Base-by-base conservation (phyloP, 2,888 invertebrate species). In the Orthonychiurus folsomi region DNA sequence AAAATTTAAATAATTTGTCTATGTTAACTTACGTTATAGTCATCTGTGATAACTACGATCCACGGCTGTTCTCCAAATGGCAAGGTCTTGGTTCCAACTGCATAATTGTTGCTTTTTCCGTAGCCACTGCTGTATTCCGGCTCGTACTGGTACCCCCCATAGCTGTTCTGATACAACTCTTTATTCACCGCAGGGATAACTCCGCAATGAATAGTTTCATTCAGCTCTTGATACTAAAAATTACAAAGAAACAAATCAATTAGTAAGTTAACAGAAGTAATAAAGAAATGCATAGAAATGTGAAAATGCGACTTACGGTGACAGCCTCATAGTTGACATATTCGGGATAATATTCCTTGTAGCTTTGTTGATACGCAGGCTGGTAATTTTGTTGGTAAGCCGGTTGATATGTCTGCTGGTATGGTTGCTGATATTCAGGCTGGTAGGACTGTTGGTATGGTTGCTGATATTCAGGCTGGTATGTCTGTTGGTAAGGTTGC, bases 311-410 rank as follows among this genome's bases (percentile, higher is more conserved):
- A 27, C 64, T 66, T 67, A 69, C 69, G 59, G 64, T 64, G 25
- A 71, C 63, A 37, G 70, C 69, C 28, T 71, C 69, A 54, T 68
- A 69, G 56, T 65, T 69, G 50, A 67, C 66, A 37, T 67, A 66
- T 60, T 71, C 71, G 9, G 59, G 59, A 55, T 64, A 61, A 53
- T 67, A 65, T 37, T 55, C 56, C 18, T 48, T 15, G 50, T 58
- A 47, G 26, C 53, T 47, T 27, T 55, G 26, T 9, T 60, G 50
- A 25, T 67, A 60, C 9, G 26, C 23, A 20, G 57, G 58, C 28
- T 59, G 52, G 27, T 55, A 23, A n/a, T n/a, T n/a, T n/a, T n/a
- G n/a, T n/a, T n/a, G n/a, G 50, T 61, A 61, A 27, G 58, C 21
- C 9, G 64, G 55, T 15, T 52, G 20, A 52, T 52, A 59, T 18